phyloP scores from a whole-genome alignment of 2,888 invertebrate genomes.

The Acanthosepion lycidas region DNA sequence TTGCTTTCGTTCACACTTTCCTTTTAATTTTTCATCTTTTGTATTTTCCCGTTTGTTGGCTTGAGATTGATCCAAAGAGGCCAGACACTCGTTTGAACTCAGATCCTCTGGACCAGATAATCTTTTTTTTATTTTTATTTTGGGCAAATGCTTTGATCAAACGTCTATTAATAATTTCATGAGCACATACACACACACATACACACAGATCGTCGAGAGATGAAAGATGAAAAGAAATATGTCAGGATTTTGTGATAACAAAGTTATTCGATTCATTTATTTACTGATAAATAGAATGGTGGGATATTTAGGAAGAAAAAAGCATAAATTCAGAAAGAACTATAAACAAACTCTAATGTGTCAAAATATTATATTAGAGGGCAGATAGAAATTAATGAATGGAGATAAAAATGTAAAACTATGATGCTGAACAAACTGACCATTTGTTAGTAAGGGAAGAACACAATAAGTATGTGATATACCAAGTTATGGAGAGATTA shows the following conservation, averaged over 20 bases:
- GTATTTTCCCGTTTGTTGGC: background rate
- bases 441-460: no score
- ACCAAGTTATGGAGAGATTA: no score
- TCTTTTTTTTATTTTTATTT: background rate
- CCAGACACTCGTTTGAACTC: background rate
- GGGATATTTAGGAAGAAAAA: background rate
- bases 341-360: background rate
- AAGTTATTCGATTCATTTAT: background rate
- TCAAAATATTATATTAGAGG: background rate
- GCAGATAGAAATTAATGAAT: background rate
- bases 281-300: background rate
- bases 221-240: slow-evolving; percentile 33
- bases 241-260: background rate
- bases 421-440: background rate
- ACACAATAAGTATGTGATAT: no score
- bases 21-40: background rate
- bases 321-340: background rate
- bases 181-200: background rate
- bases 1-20: background rate
- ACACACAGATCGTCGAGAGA: background rate
- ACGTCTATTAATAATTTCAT: background rate
- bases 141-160: background rate
- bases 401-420: background rate
- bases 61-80: background rate
- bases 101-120: background rate